These are phyloP conservation scores for Rhynchonycteris naso DNA, from an alignment of 2,797 vertebrate genomes.

Conservation along the genomic window DNA sequence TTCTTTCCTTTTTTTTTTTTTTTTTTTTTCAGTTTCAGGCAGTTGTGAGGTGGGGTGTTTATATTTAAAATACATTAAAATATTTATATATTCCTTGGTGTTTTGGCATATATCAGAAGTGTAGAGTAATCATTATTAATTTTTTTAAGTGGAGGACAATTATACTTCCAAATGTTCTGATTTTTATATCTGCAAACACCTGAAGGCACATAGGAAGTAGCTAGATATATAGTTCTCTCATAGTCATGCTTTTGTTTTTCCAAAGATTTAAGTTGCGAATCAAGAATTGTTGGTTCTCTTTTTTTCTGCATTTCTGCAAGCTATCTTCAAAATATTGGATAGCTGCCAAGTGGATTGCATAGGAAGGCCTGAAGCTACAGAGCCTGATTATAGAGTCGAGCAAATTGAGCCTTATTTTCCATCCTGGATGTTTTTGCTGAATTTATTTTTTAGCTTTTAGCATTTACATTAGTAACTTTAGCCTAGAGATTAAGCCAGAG, in stretches of 20 bases:
- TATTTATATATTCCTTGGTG: neutral
- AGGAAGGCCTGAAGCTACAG: neutral
- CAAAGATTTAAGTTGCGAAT: neutral
- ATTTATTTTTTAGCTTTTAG: neutral
- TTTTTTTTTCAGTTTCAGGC: neutral
- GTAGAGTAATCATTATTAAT: neutral
- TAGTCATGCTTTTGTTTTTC: neutral
- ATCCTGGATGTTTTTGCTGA: neutral
- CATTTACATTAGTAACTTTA: neutral
- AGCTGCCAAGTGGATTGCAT: neutral
- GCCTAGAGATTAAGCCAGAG: neutral
- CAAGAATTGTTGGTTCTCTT: neutral
- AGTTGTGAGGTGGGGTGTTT: neutral
- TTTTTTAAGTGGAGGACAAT: neutral
- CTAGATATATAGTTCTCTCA: neutral
- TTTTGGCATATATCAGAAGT: neutral
- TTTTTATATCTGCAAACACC: neutral
- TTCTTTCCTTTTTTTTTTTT: neutral
- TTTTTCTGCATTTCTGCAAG: neutral
- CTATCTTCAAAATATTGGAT: neutral
- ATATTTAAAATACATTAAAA: neutral
- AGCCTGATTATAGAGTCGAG: neutral
- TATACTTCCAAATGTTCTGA: neutral
- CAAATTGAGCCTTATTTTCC: neutral
- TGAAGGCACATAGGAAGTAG: neutral